Evolutionary conservation across 30 jellyfish, hydroid and myxozoan genomes (phyloP).

Genomic region (Hydractinia symbiolongicarpus): DNA sequence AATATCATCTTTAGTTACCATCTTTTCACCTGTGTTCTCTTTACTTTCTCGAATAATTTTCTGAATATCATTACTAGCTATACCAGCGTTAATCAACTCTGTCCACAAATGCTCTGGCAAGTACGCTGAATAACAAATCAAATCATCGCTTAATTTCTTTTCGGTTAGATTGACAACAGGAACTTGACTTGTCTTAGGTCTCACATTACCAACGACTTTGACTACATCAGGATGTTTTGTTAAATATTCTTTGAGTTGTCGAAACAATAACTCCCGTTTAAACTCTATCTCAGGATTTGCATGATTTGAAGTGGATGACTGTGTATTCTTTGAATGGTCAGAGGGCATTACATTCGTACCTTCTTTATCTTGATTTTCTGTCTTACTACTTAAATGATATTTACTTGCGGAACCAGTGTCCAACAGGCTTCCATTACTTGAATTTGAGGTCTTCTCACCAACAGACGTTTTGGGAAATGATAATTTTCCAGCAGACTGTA

Average conservation of each 20-base stretch:
- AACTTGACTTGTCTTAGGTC: background rate
- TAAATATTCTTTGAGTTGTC: conserved; percentile 10
- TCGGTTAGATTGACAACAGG: conserved; percentile 8
- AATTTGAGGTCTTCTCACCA: background rate
- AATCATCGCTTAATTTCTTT: conserved; percentile 15
- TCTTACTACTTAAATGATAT: background rate
- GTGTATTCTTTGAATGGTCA: background rate
- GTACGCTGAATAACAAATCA: background rate
- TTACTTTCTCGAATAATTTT: conserved; percentile 18
- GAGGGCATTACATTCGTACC: background rate
- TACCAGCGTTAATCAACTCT: conserved; percentile 25
- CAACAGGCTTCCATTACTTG: background rate
- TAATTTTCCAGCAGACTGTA: background rate
- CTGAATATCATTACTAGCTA: conserved; percentile 16
- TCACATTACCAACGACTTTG: conserved; percentile 17
- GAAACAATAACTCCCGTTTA: conserved; percentile 17
- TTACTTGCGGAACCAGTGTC: background rate
- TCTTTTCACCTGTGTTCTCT: background rate
- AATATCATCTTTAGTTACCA: background rate
- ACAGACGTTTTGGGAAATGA: background rate
- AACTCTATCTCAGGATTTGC: background rate
- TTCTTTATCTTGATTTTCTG: background rate
- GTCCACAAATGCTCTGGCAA: conserved; percentile 26
- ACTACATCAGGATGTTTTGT: conserved; percentile 6
- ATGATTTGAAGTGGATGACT: background rate